Evolutionary conservation across 2,797 vertebrate genomes (phyloP).

Genomic region (Pelodytes ibericus): DNA sequence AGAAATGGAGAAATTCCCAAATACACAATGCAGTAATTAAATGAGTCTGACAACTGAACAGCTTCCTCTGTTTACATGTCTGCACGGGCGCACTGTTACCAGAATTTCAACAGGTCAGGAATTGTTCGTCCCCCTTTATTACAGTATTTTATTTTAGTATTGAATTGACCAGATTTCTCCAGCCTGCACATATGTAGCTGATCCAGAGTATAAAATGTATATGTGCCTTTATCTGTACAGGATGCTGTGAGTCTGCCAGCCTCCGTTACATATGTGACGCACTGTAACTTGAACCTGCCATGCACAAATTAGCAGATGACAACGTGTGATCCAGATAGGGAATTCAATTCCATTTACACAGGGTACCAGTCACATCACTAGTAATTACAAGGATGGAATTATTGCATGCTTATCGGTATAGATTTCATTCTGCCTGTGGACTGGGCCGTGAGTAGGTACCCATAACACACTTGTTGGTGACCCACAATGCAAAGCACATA

Average conservation of each 20-base stretch:
- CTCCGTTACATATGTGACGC: not conserved
- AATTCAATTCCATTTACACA: not conserved
- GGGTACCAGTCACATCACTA: too few species aligned
- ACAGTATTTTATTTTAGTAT: not conserved
- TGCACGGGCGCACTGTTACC: not conserved
- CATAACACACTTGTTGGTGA: too few species aligned
- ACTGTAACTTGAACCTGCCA: not conserved
- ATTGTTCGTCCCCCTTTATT: not conserved
- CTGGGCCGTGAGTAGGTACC: too few species aligned
- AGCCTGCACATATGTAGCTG: not conserved
- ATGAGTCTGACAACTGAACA: constrained; percentile 37
- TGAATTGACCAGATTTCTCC: not conserved
- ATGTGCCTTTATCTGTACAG: too few species aligned
- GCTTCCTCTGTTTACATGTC: not conserved
- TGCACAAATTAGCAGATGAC: not conserved
- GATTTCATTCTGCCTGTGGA: too few species aligned
- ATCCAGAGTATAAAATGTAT: not conserved
- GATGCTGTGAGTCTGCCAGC: not conserved
- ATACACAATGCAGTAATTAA: constrained; percentile 42
- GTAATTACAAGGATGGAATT: too few species aligned
- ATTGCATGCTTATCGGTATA: too few species aligned
- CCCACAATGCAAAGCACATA: too few species aligned
- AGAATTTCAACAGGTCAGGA: not conserved
- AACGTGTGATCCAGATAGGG: not conserved
- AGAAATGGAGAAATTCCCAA: constrained; percentile 33